These are phyloP conservation scores for Acanthaster planci DNA, from an alignment of 35 echinoderm and acorn worm genomes.

Conservation along the genomic window DNA sequence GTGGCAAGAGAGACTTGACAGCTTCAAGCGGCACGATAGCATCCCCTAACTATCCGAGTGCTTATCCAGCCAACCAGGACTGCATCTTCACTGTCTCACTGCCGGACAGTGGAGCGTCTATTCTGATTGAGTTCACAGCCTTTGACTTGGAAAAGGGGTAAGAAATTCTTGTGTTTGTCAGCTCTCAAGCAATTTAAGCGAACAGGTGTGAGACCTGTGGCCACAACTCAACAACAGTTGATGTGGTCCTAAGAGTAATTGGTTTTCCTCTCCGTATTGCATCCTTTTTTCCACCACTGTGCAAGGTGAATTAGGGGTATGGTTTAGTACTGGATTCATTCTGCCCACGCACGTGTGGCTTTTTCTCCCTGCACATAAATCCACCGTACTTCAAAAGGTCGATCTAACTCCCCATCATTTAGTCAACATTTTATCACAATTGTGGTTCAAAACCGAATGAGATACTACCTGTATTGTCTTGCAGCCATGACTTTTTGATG, in stretches of 20 bases:
- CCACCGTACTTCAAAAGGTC: background rate
- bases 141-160: constrained; percentile 74
- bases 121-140: constrained; percentile 42
- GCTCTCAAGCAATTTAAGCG: too few species aligned
- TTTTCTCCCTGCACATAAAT: background rate
- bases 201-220: too few species aligned
- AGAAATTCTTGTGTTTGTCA: background rate
- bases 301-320: too few species aligned
- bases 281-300: too few species aligned
- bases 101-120: constrained; percentile 45
- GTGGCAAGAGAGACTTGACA: constrained; percentile 49
- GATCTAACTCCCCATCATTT: background rate
- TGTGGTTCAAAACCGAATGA: background rate
- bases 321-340: too few species aligned
- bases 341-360: too few species aligned
- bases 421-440: background rate
- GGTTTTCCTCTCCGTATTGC: too few species aligned
- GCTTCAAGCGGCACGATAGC: constrained; percentile 51
- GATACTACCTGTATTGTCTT: background rate
- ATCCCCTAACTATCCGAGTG: constrained; percentile 77
- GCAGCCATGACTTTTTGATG: constrained; percentile 82
- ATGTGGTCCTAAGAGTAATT: too few species aligned
- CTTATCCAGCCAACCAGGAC: constrained; percentile 73
- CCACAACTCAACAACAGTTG: too few species aligned
- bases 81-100: constrained; percentile 74